Base-by-base conservation (phyloP, 2,113 vertebrate genomes). In the Coracopsis vasa region DNA sequence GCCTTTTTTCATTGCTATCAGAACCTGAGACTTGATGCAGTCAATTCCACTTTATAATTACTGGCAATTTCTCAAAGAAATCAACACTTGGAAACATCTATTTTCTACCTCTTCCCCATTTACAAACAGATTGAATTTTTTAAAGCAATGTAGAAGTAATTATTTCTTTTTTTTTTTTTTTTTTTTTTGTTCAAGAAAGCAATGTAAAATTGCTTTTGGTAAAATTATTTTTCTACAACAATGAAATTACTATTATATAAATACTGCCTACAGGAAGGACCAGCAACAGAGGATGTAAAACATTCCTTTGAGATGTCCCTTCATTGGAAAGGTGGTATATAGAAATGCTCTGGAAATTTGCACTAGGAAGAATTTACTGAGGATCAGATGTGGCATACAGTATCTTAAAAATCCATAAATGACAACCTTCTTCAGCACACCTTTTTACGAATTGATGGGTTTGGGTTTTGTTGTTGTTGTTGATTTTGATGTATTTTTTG, bases 21-120 rank as follows among this genome's bases (percentile, higher is more conserved):
- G 28, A 50, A 64, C 21, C 44, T 79, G 42, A 79, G 65, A 74
- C 48, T 88, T 70, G 41, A 86, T 73, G 37, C 35, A 89, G 44
- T 80, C 19, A 48, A 37, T 84, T 94, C 33, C 42, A 44, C 35
- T 93, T 93, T 60, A 90, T 47, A 95, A 84, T 96, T 96, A 77
- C 74, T 74, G 56, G 39, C 64, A 72, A 45, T 91, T 93, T 95
- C 64, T 92, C 33, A 48, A 62, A 86, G 54, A 96, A 91, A 69
- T 83, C 79, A 91, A 80, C 73, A 35, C 41, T 70, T 74, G 35
- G 58, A 87, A 85, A 25, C 41, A 41, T 75, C 51, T 64, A 8
- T 69, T 89, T 94, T 73, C 33, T 75, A 62, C 29, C 7, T 70
- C 29, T 18, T 87, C 33, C 17, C 51, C 54, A 39, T 92, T 93